Evolutionary conservation across 2,113 vertebrate species (phyloP).

Genomic region (Neogobius melanostomus): DNA sequence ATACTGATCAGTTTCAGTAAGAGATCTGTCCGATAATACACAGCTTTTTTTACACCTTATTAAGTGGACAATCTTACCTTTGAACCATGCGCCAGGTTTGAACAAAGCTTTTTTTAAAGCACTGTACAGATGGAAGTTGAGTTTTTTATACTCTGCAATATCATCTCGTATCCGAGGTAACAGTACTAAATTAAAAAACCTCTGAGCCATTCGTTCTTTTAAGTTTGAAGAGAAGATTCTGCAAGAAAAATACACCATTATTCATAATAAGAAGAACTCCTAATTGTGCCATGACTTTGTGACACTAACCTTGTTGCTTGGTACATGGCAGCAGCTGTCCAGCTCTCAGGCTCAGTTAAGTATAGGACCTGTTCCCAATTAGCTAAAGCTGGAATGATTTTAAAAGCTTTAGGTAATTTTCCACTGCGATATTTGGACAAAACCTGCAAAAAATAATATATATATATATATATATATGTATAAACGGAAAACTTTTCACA

Average conservation of each 20-base stretch:
- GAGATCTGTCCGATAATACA: background rate
- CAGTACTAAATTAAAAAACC: slow-evolving; percentile 95
- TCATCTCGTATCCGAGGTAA: slow-evolving; percentile 90
- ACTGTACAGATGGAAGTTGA: slow-evolving; percentile 96
- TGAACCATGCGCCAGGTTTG: slow-evolving; percentile 97
- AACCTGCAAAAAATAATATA: slow-evolving; percentile 75
- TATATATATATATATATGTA: no score
- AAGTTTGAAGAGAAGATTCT: slow-evolving; percentile 97
- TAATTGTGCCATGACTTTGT: no score
- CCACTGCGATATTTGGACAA: slow-evolving; percentile 93
- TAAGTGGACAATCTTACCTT: slow-evolving; percentile 79
- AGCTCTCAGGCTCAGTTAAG: slow-evolving; percentile 90
- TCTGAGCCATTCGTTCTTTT: slow-evolving; percentile 95
- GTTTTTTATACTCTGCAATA: slow-evolving; percentile 90
- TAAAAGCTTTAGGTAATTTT: slow-evolving; percentile 96
- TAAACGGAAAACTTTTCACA: no score
- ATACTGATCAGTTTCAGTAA: background rate
- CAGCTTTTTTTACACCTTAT: background rate
- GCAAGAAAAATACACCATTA: slow-evolving; percentile 3
- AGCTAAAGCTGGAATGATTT: slow-evolving; percentile 93
- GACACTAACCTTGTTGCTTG: slow-evolving; percentile 89
- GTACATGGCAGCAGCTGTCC: slow-evolving; percentile 97
- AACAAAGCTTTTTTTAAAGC: slow-evolving; percentile 96
- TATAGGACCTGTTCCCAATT: slow-evolving; percentile 99
- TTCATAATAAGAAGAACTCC: no score